Percentiles rank a stretch among this genome's conserved stretches.
Conservation (phyloP, 2,888 invertebrate species). For the Notodonta ziczac region DNA sequence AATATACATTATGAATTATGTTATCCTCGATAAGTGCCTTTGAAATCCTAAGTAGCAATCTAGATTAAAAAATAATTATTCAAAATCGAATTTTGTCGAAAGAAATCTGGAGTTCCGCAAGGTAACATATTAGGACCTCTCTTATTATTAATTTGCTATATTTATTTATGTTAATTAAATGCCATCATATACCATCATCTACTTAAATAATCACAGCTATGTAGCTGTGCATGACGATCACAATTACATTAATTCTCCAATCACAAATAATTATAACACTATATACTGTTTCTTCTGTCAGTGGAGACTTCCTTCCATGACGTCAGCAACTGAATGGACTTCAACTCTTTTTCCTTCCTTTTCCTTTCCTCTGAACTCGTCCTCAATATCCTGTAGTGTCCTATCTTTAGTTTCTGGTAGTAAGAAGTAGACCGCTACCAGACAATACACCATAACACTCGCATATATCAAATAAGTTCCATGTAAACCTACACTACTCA, state of each 20-base stretch:
- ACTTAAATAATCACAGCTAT: no score
- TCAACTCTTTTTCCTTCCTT: slow-evolving; percentile 9
- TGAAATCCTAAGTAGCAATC: no score
- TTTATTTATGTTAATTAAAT: no score
- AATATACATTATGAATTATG: no score
- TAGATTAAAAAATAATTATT: no score
- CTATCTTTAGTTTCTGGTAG: slow-evolving; percentile 73
- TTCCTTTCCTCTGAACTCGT: slow-evolving; percentile 63
- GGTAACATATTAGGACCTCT: no score
- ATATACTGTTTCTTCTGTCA: slow-evolving; percentile 33
- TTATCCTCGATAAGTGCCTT: no score
- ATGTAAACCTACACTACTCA: slow-evolving; percentile 53
- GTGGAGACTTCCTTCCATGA: slow-evolving; percentile 28
- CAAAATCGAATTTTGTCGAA: no score
- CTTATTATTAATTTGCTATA: no score
- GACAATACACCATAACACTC: slow-evolving; percentile 54
- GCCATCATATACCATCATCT: no score
- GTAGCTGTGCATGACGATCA: no score
- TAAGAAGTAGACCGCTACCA: slow-evolving; percentile 53
- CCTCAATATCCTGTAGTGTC: slow-evolving; percentile 71
- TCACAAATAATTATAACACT: slow-evolving; percentile 16
- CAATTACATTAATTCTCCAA: background rate
- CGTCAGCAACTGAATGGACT: slow-evolving; percentile 37
- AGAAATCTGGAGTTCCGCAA: no score
- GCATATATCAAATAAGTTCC: slow-evolving; percentile 62